Base-by-base conservation (phyloP, 2,113 vertebrate species). In the Triplophysa siluroides region DNA sequence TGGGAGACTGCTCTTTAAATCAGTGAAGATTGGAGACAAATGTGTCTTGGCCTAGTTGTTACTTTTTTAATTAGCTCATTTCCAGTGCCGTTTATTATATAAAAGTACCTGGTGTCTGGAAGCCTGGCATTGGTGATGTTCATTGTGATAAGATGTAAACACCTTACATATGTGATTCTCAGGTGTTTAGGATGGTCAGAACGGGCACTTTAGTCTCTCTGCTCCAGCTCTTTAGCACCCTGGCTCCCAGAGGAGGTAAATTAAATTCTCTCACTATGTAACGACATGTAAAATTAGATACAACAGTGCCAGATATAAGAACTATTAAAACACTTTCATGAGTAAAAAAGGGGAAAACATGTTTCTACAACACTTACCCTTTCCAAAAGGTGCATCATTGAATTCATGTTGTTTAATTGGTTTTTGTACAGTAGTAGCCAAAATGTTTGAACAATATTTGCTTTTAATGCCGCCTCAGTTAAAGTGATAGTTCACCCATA, bases 1-100 rank as follows among this genome's bases (percentile, higher is more conserved):
- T 93, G 90, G 89, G 92, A 94, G 92, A 89, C 89, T 90, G 89
- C 88, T 91, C 90, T 94, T 93, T 91, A 94, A 93, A 85, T 50
- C 65, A 62, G 56, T 75, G 87, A 87, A 88, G 89, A 84, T 86
- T 87, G 88, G 54, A 83, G 68, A 58, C 23, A 41, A 69, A 11
- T 56, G 58, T 63, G n/a, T 79, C 69, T 79, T 29, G 78, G 41
- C n/a, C 69, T 81, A 81, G 72, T 75, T 65, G 65, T 26, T 60
- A 19, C 62, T 61, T 70, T 78, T 65, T 10, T 50, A 50, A 63
- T 52, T 65, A 19, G 52, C n/a, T 63, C 29, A 11, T 43, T 24
- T n/a, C 52, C 52, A 56, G 18, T 19, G 18, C 18, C 33, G 18
- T 19, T n/a, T 58, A n/a, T 58, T 6, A 58, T 58, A n/a, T n/a